Percentiles rank a stretch among this genome's conserved stretches.
These are phyloP conservation scores for Melanchra persicariae DNA, from an alignment of 2,888 invertebrate species.

Conservation along the genomic window DNA sequence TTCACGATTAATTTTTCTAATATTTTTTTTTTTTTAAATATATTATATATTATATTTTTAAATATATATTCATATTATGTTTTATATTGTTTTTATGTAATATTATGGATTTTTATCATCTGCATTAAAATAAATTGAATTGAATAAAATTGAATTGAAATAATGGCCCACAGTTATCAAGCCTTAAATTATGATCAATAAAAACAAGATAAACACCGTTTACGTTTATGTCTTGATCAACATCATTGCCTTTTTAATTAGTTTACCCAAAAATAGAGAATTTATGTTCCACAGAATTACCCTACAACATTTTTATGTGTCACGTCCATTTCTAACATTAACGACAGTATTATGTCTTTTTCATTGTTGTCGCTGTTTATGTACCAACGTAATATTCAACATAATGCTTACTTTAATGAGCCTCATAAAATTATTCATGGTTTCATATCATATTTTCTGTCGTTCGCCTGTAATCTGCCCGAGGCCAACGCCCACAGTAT, in stretches of 20 bases:
- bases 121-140: no score
- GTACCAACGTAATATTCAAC: slow-evolving; percentile 55
- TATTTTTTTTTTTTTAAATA: no score
- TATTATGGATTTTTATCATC: no score
- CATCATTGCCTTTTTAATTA: slow-evolving; percentile 40
- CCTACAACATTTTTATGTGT: slow-evolving; percentile 34
- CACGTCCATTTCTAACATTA: slow-evolving; percentile 39
- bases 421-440: slow-evolving; percentile 75
- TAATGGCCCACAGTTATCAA: neutral
- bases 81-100: no score
- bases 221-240: slow-evolving; percentile 14
- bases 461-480: slow-evolving; percentile 52
- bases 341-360: slow-evolving; percentile 40
- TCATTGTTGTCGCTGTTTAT: slow-evolving; percentile 61
- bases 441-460: slow-evolving; percentile 72
- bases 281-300: slow-evolving; percentile 27
- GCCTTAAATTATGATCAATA: slow-evolving; percentile 7
- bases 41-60: no score
- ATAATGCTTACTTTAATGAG: slow-evolving; percentile 72
- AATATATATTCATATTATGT: no score
- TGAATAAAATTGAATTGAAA: no score
- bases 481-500: neutral
- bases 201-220: slow-evolving; percentile 7
- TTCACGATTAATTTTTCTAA: no score
- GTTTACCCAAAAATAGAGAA: slow-evolving; percentile 14